Conservation (phyloP, 2,113 vertebrate species). For the Pangasianodon gigas region DNA sequence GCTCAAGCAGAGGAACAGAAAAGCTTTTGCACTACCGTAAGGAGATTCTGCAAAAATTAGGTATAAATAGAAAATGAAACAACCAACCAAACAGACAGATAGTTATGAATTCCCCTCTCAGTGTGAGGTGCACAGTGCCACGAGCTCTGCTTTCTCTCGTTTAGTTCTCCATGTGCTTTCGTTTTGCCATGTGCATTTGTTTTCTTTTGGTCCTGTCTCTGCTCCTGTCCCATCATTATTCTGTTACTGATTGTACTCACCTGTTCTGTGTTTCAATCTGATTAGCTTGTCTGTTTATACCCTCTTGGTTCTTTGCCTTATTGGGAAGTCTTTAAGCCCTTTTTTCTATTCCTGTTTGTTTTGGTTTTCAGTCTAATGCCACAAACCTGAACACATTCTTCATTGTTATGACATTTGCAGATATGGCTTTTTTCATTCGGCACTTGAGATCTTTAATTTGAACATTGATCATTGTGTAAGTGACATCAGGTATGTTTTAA, state of each 20-base stretch:
- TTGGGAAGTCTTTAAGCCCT: neutral
- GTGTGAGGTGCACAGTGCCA: too few relatives aligned
- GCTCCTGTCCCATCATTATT: neutral
- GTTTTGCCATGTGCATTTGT: neutral
- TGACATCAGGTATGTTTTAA: conserved; percentile 41
- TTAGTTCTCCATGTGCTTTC: neutral
- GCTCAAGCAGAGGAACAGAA: neutral
- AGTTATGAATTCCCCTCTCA: neutral
- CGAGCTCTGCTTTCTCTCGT: neutral
- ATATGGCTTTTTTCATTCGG: too few relatives aligned
- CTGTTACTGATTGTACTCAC: neutral
- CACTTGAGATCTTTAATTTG: neutral
- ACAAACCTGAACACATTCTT: neutral
- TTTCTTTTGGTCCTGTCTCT: neutral
- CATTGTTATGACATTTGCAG: neutral
- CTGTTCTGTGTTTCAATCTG: neutral
- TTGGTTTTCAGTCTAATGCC: neutral
- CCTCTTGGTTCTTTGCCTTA: neutral
- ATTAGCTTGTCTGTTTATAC: neutral
- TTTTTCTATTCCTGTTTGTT: neutral
- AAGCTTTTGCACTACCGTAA: neutral
- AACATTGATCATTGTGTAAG: neutral
- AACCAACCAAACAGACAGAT: neutral
- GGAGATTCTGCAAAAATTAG: neutral
- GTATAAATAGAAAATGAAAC: neutral